These are phyloP conservation scores for Aporrectodea caliginosa DNA, from an alignment of 1,140 invertebrate genomes.

Conservation along the genomic window DNA sequence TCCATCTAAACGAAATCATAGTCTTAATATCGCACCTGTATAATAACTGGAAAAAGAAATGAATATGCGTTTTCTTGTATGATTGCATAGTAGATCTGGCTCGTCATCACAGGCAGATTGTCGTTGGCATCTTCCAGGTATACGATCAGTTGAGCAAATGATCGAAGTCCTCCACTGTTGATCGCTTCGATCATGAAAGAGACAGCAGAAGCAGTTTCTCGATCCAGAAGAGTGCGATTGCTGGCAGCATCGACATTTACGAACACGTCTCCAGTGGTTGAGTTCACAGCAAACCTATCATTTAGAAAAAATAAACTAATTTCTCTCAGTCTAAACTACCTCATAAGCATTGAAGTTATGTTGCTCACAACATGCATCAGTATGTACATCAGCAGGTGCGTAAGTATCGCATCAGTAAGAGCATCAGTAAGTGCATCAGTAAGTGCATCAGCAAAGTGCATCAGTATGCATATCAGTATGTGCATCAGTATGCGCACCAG, in stretches of 20 bases:
- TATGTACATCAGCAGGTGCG: too few relatives aligned
- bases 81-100: not conserved
- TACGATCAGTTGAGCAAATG: not conserved
- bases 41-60: not conserved
- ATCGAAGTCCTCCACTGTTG: not conserved
- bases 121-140: not conserved
- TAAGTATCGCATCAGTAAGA: too few relatives aligned
- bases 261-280: not conserved
- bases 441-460: too few relatives aligned
- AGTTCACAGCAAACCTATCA: not conserved
- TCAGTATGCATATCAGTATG: too few relatives aligned
- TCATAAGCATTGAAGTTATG: too few relatives aligned
- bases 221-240: not conserved
- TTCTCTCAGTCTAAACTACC: too few relatives aligned
- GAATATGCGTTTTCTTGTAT: not conserved
- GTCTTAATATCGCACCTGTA: too few relatives aligned
- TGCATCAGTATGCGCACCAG: too few relatives aligned
- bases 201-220: not conserved
- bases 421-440: too few relatives aligned
- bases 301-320: too few relatives aligned
- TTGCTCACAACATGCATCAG: too few relatives aligned
- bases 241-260: not conserved
- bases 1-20: too few relatives aligned
- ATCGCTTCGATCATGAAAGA: not conserved
- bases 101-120: not conserved